phyloP scores from a whole-genome alignment of 1,140 invertebrate genomes.

The Gerris buenoi region DNA sequence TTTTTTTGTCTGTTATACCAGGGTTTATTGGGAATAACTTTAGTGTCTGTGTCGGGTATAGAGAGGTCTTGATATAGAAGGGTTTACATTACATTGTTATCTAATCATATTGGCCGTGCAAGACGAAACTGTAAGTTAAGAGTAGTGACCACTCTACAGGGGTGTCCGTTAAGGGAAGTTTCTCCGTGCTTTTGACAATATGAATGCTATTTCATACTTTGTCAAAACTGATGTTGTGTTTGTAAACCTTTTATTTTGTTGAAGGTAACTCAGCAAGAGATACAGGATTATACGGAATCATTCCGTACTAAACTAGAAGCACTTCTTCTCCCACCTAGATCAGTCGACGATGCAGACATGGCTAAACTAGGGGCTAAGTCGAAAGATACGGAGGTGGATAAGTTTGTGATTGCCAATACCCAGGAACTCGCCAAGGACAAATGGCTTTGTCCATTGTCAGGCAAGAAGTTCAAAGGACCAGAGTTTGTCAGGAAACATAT shows the following conservation, averaged over 20 bases:
- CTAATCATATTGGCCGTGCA: too few relatives aligned
- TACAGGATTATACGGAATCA: conserved; percentile 58
- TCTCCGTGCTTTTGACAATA: too few relatives aligned
- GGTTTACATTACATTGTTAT: too few relatives aligned
- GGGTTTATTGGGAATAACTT: too few relatives aligned
- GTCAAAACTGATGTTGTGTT: too few relatives aligned
- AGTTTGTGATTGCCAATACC: conserved; percentile 84
- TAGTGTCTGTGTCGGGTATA: too few relatives aligned
- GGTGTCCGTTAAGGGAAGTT: too few relatives aligned
- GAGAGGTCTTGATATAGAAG: too few relatives aligned
- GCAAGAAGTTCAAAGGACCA: conserved; percentile 98
- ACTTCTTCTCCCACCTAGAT: conserved; percentile 57
- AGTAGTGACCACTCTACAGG: too few relatives aligned
- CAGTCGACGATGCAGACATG: conserved; percentile 62
- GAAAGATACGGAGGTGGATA: conserved; percentile 77
- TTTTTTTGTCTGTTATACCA: too few relatives aligned
- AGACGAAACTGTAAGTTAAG: too few relatives aligned
- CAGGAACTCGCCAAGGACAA: conserved; percentile 94
- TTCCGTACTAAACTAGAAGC: conserved; percentile 78
- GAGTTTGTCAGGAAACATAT: conserved; percentile 99
- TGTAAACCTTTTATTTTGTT: conserved; percentile 15
- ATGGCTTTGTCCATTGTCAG: conserved; percentile 94
- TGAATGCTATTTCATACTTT: too few relatives aligned
- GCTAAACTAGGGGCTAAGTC: conserved; percentile 76
- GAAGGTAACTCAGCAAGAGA: conserved; percentile 42